Evolutionary conservation across 2,888 invertebrate genomes (phyloP).

Genomic region (Scaptomyza cyrtandrae): DNA sequence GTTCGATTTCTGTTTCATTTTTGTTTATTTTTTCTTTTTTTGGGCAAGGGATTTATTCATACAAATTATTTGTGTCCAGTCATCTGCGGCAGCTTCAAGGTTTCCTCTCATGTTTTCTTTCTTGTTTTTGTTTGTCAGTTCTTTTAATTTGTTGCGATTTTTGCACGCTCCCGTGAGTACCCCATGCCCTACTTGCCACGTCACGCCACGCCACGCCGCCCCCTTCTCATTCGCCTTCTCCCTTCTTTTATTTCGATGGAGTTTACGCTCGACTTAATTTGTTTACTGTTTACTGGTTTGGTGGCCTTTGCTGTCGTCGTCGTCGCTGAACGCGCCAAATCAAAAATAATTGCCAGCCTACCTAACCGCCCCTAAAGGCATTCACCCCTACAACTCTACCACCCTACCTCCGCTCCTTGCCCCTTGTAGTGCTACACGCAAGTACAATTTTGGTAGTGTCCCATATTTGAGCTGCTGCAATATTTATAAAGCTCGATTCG

Average conservation of each 20-base stretch:
- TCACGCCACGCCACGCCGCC: no score
- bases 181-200: background rate
- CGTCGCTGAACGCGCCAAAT: constrained; percentile 56
- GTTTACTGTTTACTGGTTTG: constrained; percentile 77
- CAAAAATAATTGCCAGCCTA: constrained; percentile 70
- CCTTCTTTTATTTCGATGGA: constrained; percentile 43
- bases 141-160: constrained; percentile 78
- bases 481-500: constrained; percentile 56
- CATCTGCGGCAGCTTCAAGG: constrained; percentile 49
- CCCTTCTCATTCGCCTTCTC: background rate
- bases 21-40: no score
- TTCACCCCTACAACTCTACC: no score
- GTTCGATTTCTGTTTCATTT: constrained; percentile 8
- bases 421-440: background rate
- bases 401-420: background rate
- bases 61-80: constrained; percentile 51
- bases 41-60: constrained; percentile 5
- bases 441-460: constrained; percentile 44
- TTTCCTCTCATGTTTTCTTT: constrained; percentile 18
- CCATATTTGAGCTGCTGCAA: constrained; percentile 69
- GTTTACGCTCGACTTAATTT: constrained; percentile 79
- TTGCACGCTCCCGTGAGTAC: constrained; percentile 61
- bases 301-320: constrained; percentile 59
- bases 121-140: constrained; percentile 57
- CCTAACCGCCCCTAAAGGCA: background rate